A percentile compares a stretch with the other conserved stretches of the same genome.
Conservation (phyloP, 2,113 vertebrate species). For the Phaethornis superciliosus region DNA sequence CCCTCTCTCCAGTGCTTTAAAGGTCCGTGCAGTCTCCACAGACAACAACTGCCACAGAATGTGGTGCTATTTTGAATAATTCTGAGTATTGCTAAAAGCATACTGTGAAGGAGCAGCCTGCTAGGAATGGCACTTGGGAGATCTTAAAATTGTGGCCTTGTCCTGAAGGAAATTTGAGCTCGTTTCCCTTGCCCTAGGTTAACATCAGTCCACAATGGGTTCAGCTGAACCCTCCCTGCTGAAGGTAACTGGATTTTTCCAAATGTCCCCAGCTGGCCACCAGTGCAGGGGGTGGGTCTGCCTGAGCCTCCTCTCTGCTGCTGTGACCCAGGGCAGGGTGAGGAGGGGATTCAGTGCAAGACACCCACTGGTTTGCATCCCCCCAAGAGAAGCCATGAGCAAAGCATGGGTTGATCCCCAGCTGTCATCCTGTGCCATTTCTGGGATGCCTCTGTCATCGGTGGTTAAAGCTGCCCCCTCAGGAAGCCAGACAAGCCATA, state of each 20-base stretch:
- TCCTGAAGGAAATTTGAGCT: background rate
- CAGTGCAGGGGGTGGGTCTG: fast-evolving
- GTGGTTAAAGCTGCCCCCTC: background rate
- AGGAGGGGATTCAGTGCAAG: background rate
- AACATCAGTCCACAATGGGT: too few relatives aligned
- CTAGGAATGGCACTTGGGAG: background rate
- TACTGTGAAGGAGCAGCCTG: background rate
- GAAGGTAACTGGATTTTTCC: background rate
- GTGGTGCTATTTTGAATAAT: background rate
- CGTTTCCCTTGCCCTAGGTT: background rate
- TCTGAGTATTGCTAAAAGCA: background rate
- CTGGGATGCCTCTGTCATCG: background rate
- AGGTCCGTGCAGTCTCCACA: background rate
- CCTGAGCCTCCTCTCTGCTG: background rate
- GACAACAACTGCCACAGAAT: background rate
- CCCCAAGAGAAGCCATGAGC: background rate
- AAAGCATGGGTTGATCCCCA: background rate
- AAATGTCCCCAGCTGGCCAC: too few relatives aligned
- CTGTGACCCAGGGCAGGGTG: too few relatives aligned
- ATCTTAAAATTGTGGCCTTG: background rate
- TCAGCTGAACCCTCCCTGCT: background rate
- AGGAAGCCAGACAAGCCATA: background rate
- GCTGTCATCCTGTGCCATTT: background rate
- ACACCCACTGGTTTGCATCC: background rate
- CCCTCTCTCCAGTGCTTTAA: background rate